Conservation (phyloP, 2,113 vertebrate genomes). For the Anser brachyrhynchus region DNA sequence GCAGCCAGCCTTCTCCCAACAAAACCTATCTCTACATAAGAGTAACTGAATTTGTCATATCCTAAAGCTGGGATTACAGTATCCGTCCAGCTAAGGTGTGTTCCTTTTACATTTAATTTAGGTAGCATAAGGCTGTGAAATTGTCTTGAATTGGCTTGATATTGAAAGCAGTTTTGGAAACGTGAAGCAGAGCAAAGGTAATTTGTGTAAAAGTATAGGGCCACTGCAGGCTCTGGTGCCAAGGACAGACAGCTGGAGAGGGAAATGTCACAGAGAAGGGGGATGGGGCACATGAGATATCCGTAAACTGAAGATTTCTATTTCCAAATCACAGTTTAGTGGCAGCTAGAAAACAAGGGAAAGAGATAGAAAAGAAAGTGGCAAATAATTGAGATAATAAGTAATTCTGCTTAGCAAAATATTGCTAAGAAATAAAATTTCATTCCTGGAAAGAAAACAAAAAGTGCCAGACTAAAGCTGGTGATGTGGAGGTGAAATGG, state of each 20-base stretch:
- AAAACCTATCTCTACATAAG: accelerated
- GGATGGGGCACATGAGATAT: background rate
- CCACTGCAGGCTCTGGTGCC: background rate
- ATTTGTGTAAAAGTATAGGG: background rate
- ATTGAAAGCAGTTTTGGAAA: background rate
- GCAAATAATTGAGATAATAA: background rate
- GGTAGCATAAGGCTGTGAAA: background rate
- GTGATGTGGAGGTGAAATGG: background rate
- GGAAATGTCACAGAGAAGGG: background rate
- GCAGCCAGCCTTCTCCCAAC: background rate
- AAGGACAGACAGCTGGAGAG: background rate
- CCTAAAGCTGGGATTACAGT: background rate
- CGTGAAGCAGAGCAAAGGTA: background rate
- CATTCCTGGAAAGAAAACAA: background rate
- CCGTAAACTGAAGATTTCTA: background rate
- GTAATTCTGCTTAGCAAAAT: background rate
- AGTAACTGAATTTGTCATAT: background rate
- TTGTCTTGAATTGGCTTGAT: background rate
- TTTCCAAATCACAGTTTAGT: background rate
- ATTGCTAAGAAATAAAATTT: conserved; percentile 14
- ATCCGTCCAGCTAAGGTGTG: background rate
- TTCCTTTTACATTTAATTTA: background rate
- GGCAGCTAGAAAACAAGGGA: background rate
- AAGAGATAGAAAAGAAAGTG: background rate
- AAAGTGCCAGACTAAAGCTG: background rate